Percentiles rank a stretch among this genome's conserved stretches.
Evolutionary conservation across 1,140 invertebrate genomes (phyloP).

Genomic region (Halesus radiatus): DNA sequence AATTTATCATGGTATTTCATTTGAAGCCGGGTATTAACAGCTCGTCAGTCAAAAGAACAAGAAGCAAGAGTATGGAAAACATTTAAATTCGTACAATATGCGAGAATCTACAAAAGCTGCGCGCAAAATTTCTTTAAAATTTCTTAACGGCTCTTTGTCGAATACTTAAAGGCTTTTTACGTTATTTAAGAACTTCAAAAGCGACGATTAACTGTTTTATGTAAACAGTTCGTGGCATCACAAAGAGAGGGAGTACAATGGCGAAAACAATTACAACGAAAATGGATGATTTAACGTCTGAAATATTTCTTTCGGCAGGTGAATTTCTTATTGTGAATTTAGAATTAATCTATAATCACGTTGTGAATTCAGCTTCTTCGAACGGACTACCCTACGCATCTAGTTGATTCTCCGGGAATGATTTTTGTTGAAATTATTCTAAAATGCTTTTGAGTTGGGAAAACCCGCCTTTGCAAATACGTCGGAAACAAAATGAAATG

Average conservation of each 20-base stretch:
- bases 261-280: slow-evolving; percentile 50
- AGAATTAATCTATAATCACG: not conserved
- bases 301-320: slow-evolving; percentile 10
- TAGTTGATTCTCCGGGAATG: too few species aligned
- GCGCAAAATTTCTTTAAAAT: slow-evolving; percentile 52
- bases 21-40: slow-evolving; percentile 23
- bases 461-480: too few species aligned
- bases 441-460: too few species aligned
- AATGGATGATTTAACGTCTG: slow-evolving; percentile 42
- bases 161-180: slow-evolving; percentile 55
- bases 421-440: too few species aligned
- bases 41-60: slow-evolving; percentile 15
- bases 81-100: slow-evolving; percentile 7
- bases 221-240: slow-evolving; percentile 52
- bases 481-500: too few species aligned
- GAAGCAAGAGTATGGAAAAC: slow-evolving; percentile 29
- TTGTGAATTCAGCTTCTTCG: too few species aligned
- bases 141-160: slow-evolving; percentile 52
- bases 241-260: slow-evolving; percentile 42
- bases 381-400: too few species aligned
- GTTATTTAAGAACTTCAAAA: slow-evolving; percentile 56
- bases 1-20: slow-evolving; percentile 50
- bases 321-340: slow-evolving; percentile 10
- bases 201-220: slow-evolving; percentile 55
- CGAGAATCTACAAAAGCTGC: not conserved